Evolutionary conservation across 2,888 invertebrate genomes (phyloP).

Genomic region (Ernsta delagoae): DNA sequence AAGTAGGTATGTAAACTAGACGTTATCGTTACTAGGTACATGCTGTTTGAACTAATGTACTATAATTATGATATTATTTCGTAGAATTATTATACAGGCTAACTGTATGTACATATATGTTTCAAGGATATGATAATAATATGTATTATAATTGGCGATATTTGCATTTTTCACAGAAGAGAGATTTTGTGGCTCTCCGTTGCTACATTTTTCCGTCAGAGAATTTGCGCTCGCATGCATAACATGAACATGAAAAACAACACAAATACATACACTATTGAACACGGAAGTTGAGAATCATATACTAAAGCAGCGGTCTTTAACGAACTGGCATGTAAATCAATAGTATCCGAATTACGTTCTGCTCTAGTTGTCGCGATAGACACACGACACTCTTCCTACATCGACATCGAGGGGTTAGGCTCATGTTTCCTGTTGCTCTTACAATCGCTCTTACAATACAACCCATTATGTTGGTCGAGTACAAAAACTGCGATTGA

Average conservation of each 20-base stretch:
- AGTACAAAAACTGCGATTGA: conserved; percentile 72
- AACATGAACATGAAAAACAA: not conserved
- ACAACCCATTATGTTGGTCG: conserved; percentile 65
- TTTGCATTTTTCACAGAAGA: no score
- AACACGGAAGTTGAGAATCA: not conserved
- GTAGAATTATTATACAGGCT: no score
- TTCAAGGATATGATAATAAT: no score
- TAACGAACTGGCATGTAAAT: conserved; percentile 43
- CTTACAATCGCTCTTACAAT: conserved; percentile 86
- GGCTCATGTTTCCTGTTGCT: conserved; percentile 88
- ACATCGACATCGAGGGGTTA: conserved; percentile 89
- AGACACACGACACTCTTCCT: conserved; percentile 88
- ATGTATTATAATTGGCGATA: no score
- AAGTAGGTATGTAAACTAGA: no score
- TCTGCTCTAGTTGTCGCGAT: conserved; percentile 85
- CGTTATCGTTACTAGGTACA: no score
- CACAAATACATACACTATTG: not conserved
- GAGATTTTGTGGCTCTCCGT: not conserved
- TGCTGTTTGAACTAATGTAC: no score
- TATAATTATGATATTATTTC: no score
- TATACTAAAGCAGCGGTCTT: conserved; percentile 4
- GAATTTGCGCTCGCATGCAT: not conserved
- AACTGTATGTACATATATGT: no score
- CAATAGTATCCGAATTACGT: conserved; percentile 62
- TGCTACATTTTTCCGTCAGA: not conserved